Evolutionary conservation across 2,113 vertebrate genomes (phyloP), one percentile per base, ranked within the genome.

Genomic region (Aythya baeri): DNA sequence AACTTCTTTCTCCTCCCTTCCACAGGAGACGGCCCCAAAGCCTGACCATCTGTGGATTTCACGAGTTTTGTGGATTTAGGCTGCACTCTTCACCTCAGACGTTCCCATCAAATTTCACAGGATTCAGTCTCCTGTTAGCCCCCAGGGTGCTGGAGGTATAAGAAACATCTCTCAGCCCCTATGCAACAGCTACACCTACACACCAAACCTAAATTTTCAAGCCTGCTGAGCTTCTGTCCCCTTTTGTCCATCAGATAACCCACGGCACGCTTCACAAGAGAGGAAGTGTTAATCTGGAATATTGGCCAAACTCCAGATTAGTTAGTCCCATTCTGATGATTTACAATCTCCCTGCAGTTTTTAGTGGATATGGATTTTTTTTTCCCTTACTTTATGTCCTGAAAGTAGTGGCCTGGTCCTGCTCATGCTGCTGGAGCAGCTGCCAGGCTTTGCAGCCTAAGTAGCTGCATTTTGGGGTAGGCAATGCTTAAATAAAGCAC

Each of bases 261-360:
- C 77, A 67, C 0, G 0, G 65, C 62, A 67, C 4, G 54, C 84
- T 89, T 91, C 77, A 83, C 1, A 12, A 49, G 3, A 83, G 65
- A 92, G 57, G 86, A 91, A 89, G 75, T 70, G 78, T 94, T 92
- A 57, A 89, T 94, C 81, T 95, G 77, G 62, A 94, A 65, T 17
- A 32, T 91, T 97, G 94, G 94, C 94, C 91, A 44, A 82, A 73
- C 70, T 94, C 94, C 95, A 93, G 29, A 54, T 63, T 31, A 84
- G 74, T 70, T 92, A 96, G 95, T 95, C 94, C 89, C 83, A 58
- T 73, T 89, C 78, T 70, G 85, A 93, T 79, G 81, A 93, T 87
- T 94, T 91, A 84, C 77, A 79, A 91, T 94, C 91, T 84, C 81
- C 81, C 63, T 79, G 77, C 90, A 85, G 90, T 83, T 93, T 88